Base-by-base conservation (phyloP, 2,888 invertebrate species). In the Eupithecia vulgata region DNA sequence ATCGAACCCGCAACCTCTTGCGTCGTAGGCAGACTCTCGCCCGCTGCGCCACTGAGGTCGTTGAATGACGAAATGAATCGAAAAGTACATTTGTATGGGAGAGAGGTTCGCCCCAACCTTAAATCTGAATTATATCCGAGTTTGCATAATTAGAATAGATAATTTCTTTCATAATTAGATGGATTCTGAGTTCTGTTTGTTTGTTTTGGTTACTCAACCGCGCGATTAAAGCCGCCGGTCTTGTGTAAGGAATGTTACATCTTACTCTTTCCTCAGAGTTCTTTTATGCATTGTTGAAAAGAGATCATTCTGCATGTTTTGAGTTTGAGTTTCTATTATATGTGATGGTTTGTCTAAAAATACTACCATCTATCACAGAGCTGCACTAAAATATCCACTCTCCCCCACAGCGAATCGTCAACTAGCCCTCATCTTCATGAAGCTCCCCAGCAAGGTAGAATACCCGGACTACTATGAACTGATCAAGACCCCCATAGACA, bases 381-480 rank as follows among this genome's bases (percentile, higher is more conserved):
- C 30, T 37, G 10, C 12, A 65, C 40, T 64, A 21, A 64, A n/a
- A n/a, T n/a, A 34, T n/a, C 35, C 12, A 10, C 35, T 70, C 35
- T 30, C 21, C 25, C 68, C 67, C 45, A 62, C 96, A 77, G 98
- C 97, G 83, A 96, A 96, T 80, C 95, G 99, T n/a, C 98, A 98
- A 87, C 94, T 99, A n/a, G 98, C 99, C 0, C 91, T 97, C 30
- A 98, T 99, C 77, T 99, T 99, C 91, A 97, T 98, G 95, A 98
- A 98, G 89, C 95, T 99, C 65, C 99, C 99, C 1, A 98, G 97
- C 66, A 98, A 98, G 95, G 91, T 96, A 90, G 98, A 99, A 85
- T 99, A 99, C 91, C 99, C 99, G 0, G 98, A 99, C 86, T 99
- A 99, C 90, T 99, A 99, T 87, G 99, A 99, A 87, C 97, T 99